Percentiles rank a stretch among this genome's conserved stretches.
Evolutionary conservation across 2,797 vertebrate genomes (phyloP).

Genomic region (Gymnothorax reevesii): DNA sequence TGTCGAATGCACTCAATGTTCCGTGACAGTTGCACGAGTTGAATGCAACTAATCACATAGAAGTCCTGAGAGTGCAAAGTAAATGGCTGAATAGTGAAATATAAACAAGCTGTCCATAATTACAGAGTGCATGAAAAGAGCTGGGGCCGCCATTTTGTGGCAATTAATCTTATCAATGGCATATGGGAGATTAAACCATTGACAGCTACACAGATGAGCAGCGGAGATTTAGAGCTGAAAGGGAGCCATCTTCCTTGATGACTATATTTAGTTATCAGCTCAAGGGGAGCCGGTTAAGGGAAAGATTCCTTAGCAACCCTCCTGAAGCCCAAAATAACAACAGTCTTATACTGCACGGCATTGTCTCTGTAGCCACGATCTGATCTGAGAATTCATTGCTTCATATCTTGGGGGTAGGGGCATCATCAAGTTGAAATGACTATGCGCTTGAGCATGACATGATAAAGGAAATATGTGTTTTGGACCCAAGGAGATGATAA

Average conservation of each 20-base stretch:
- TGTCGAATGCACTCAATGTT: not conserved
- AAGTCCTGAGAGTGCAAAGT: not conserved
- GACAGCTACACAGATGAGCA: conserved; percentile 15
- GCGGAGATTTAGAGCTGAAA: not conserved
- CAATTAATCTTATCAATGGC: conserved; percentile 31
- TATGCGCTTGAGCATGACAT: not conserved
- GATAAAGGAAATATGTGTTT: conserved; percentile 26
- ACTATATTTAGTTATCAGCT: conserved; percentile 18
- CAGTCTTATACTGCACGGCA: conserved; percentile 15
- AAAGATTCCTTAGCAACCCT: conserved; percentile 12
- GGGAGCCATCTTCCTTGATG: conserved; percentile 23
- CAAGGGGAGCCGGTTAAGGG: not conserved
- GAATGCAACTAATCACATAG: not conserved
- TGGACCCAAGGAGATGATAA: not conserved
- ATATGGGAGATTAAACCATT: conserved; percentile 9
- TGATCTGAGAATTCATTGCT: conserved; percentile 21
- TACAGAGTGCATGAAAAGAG: conserved; percentile 5
- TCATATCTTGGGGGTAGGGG: not conserved
- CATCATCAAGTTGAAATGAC: not conserved
- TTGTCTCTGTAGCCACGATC: conserved; percentile 14
- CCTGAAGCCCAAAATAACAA: not conserved
- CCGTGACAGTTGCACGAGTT: not conserved
- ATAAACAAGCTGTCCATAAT: conserved; percentile 16
- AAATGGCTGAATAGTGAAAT: conserved; percentile 10
- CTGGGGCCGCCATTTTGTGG: conserved; percentile 2